phyloP scores from a whole-genome alignment of 2,888 invertebrate genomes.

The Linyphia triangularis region DNA sequence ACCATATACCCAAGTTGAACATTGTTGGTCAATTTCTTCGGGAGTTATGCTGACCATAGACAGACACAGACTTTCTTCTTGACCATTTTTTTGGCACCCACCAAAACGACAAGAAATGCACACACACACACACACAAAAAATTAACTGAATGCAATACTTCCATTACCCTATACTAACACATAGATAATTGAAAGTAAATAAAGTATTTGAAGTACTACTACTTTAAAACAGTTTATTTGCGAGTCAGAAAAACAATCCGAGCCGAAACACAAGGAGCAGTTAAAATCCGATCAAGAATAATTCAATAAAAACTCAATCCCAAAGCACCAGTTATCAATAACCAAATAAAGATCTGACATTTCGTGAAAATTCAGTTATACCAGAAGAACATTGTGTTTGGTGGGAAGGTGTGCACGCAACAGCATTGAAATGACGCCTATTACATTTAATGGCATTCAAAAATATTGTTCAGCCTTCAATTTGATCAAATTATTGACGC shows the following conservation, averaged over 20 bases:
- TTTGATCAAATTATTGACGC: slow-evolving; percentile 49
- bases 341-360: neutral
- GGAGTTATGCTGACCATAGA: too few species aligned
- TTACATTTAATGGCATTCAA: neutral
- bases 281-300: neutral
- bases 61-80: too few species aligned
- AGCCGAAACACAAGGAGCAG: neutral
- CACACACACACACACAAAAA: too few species aligned
- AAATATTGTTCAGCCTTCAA: slow-evolving; percentile 37
- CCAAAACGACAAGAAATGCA: too few species aligned
- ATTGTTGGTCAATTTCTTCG: too few species aligned
- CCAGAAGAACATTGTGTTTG: neutral
- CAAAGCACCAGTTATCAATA: neutral
- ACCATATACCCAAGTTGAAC: too few species aligned
- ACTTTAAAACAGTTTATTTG: neutral
- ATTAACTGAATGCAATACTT: too few species aligned
- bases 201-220: too few species aligned
- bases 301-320: neutral
- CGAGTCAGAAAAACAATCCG: neutral
- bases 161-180: too few species aligned
- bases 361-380: neutral
- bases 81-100: too few species aligned
- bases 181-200: too few species aligned
- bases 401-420: neutral
- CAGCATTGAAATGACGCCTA: neutral